Evolutionary conservation across 2,888 invertebrate genomes (phyloP).

Genomic region (Helleia helle): DNA sequence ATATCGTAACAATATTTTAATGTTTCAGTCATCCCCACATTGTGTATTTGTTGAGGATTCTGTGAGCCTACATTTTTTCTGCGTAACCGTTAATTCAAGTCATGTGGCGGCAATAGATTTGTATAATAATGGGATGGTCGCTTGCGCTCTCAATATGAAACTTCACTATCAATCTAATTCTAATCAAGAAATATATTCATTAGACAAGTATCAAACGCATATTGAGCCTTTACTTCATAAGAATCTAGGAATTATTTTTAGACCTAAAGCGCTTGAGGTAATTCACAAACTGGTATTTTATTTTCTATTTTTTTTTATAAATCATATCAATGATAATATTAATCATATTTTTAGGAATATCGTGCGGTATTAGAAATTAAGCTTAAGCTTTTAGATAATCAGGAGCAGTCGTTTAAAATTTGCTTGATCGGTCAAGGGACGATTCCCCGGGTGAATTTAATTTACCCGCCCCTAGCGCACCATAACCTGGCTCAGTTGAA

Average conservation of each 20-base stretch:
- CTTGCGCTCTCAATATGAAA: conserved; percentile 49
- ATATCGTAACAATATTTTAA: neutral
- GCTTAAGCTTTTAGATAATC: conserved; percentile 49
- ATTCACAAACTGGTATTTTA: too few relatives aligned
- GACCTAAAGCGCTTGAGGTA: conserved; percentile 52
- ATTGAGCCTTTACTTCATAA: conserved; percentile 60
- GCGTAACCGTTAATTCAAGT: conserved; percentile 48
- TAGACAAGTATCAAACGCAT: conserved; percentile 54
- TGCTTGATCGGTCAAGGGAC: conserved; percentile 61
- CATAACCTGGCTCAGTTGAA: conserved; percentile 34
- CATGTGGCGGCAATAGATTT: conserved; percentile 46
- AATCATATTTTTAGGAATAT: conserved; percentile 43
- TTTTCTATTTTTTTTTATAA: too few relatives aligned
- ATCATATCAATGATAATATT: neutral
- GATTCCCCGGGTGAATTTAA: conserved; percentile 51
- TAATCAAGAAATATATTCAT: conserved; percentile 42
- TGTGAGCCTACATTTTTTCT: conserved; percentile 54
- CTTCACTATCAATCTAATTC: conserved; percentile 50
- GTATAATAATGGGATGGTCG: conserved; percentile 61
- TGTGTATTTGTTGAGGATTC: conserved; percentile 62
- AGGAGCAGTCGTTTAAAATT: conserved; percentile 52
- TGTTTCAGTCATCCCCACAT: conserved; percentile 54
- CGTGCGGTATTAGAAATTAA: conserved; percentile 57
- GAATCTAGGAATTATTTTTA: conserved; percentile 50
- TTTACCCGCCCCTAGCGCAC: conserved; percentile 37